phyloP scores from a whole-genome alignment of 2,797 vertebrate genomes.

The Sebastiscus albofasciatus region DNA sequence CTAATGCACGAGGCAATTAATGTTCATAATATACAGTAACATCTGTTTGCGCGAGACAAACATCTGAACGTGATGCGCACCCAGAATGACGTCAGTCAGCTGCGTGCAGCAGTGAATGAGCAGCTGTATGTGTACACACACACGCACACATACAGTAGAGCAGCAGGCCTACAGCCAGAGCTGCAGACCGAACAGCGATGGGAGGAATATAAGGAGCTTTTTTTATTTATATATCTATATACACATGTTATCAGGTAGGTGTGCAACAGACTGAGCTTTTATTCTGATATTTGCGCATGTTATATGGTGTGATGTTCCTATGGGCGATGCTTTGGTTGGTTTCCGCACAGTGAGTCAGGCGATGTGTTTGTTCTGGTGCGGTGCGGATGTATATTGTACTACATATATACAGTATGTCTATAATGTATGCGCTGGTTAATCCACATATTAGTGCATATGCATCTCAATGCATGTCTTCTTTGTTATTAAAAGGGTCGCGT shows the following conservation, averaged over 20 bases:
- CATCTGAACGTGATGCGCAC: constrained; percentile 7
- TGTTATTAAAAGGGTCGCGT: neutral
- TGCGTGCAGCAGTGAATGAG: constrained; percentile 13
- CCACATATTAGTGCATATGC: fast-evolving
- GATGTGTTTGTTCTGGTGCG: constrained; percentile 46
- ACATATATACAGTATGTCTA: neutral
- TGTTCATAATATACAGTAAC: neutral
- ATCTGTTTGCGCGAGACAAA: constrained; percentile 32
- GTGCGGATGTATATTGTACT: neutral
- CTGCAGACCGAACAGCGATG: neutral
- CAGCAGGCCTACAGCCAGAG: constrained; percentile 19
- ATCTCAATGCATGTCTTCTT: neutral
- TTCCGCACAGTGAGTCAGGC: neutral
- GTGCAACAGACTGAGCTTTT: neutral
- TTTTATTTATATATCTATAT: neutral
- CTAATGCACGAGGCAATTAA: neutral
- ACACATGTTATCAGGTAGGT: constrained; percentile 35
- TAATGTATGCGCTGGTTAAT: no score
- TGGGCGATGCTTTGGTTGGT: neutral
- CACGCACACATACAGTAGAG: neutral
- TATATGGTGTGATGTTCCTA: neutral
- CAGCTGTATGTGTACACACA: constrained; percentile 42
- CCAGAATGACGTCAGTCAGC: constrained; percentile 67
- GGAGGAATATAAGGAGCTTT: neutral
- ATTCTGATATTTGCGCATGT: neutral